Percentiles rank a stretch among this genome's conserved stretches.
These are phyloP conservation scores for Apoderus coryli DNA, from an alignment of 2,888 invertebrate species.

Conservation along the genomic window DNA sequence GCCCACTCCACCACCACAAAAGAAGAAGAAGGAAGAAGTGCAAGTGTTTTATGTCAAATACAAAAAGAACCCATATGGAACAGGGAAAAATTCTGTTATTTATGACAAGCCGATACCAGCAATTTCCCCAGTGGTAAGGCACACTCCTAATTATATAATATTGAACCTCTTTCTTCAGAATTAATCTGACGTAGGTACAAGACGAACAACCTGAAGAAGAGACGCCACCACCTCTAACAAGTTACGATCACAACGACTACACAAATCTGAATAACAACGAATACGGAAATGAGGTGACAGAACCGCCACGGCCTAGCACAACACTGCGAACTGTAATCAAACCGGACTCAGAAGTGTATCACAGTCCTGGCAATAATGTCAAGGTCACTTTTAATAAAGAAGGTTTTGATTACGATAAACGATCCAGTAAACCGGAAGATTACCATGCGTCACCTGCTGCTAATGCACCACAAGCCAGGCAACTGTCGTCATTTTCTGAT, in stretches of 20 bases:
- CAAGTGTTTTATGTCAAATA: constrained; percentile 87
- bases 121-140: constrained; percentile 53
- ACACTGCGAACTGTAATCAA: constrained; percentile 72
- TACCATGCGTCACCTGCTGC: constrained; percentile 19
- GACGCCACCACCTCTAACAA: constrained; percentile 28
- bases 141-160: no score
- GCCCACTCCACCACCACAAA: constrained; percentile 37
- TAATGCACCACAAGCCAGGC: constrained; percentile 21
- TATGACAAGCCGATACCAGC: constrained; percentile 72
- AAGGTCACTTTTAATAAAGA: constrained; percentile 70
- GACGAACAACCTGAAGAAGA: constrained; percentile 32
- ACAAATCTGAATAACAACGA: constrained; percentile 6
- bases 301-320: constrained; percentile 50
- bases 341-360: constrained; percentile 73
- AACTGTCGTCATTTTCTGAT: constrained; percentile 23
- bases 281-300: constrained; percentile 13
- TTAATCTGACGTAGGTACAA: constrained; percentile 40
- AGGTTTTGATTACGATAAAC: constrained; percentile 35
- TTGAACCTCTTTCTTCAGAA: no score
- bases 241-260: constrained; percentile 24
- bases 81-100: constrained; percentile 55
- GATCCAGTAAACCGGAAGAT: constrained; percentile 35
- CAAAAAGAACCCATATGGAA: constrained; percentile 63
- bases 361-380: constrained; percentile 58
- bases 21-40: constrained; percentile 64